Evolutionary conservation across 1,140 invertebrate genomes (phyloP), one percentile per base, ranked within the genome.

Genomic region (Leptopilina clavipes): DNA sequence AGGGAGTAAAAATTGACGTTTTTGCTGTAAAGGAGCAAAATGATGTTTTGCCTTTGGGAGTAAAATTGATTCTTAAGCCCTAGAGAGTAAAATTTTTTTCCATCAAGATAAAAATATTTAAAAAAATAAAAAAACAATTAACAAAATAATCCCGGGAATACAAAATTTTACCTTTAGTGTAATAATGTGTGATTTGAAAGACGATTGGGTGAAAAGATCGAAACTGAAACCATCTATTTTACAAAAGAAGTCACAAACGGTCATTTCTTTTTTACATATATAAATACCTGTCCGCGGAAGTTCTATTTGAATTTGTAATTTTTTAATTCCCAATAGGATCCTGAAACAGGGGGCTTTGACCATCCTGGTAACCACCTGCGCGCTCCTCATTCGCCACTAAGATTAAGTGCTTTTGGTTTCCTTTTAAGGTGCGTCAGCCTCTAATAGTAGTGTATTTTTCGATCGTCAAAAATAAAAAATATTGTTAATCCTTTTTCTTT

Each of bases 321-420:
- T 83, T 75, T 81, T 81, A 81, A 83, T 83, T 81, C 78, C 73
- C 76, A 40, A 76, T 79, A 78, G 81, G 79, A 81, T 83, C 37
- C 81, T 83, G 79, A 79, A 79, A 40, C 37, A 79, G 79, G 82
- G 79, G 82, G 81, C 82, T 79, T 83, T 83, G 80, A 83, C 82
- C 82, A 83, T 81, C 80, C 59, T 81, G 70, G 73, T 77, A 81
- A 75, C 82, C 82, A 83, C 82, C 82, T 83, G 82, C 82, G 82
- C 82, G 76, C 82, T 65, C 71, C 56, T 75, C 78, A 77, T 77
- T 54, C 82, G 77, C 76, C 80, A 80, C 78, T 79, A 80, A 80
- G 82, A 83, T 81, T 83, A 80, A 83, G 81, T 77, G 77, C 78
- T 83, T 81, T 78, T 81, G 71, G 82, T 83, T 83, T 65, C 59